Conservation (phyloP, 1,140 invertebrate species). For the Diprion similis region DNA sequence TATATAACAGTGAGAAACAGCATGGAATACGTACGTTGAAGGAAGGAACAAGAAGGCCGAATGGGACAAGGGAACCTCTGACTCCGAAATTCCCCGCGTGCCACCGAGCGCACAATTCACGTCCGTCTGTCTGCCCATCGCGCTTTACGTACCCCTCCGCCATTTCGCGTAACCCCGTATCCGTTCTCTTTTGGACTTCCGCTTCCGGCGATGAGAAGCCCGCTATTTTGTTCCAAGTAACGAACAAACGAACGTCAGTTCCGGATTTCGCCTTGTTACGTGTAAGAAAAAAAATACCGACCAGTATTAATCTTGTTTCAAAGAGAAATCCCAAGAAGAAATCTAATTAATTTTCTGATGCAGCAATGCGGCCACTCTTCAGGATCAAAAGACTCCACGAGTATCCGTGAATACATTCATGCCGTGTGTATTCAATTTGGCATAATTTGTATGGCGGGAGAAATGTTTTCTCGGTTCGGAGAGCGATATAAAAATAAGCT, state of each 20-base stretch:
- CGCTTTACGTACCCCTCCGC: background rate
- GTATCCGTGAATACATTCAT: too few species aligned
- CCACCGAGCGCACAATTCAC: background rate
- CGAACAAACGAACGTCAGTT: background rate
- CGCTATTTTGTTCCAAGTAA: background rate
- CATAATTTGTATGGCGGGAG: too few species aligned
- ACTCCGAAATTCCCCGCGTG: constrained; percentile 6
- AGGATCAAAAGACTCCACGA: too few species aligned
- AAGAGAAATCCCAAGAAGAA: too few species aligned
- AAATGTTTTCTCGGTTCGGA: too few species aligned
- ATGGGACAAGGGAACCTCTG: background rate
- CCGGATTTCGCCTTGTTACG: too few species aligned
- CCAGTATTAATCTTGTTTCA: too few species aligned
- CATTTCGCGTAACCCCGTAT: background rate
- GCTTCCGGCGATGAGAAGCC: background rate
- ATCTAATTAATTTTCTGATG: too few species aligned
- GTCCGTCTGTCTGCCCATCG: background rate
- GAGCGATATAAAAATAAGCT: too few species aligned
- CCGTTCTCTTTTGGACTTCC: constrained; percentile 1
- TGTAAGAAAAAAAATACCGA: too few species aligned
- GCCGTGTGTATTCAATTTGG: too few species aligned
- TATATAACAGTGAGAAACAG: background rate
- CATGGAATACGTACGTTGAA: background rate
- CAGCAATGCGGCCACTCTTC: too few species aligned
- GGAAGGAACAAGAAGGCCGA: background rate